Conservation (phyloP, 2,888 invertebrate genomes). For the Dinocampus coccinellae region DNA sequence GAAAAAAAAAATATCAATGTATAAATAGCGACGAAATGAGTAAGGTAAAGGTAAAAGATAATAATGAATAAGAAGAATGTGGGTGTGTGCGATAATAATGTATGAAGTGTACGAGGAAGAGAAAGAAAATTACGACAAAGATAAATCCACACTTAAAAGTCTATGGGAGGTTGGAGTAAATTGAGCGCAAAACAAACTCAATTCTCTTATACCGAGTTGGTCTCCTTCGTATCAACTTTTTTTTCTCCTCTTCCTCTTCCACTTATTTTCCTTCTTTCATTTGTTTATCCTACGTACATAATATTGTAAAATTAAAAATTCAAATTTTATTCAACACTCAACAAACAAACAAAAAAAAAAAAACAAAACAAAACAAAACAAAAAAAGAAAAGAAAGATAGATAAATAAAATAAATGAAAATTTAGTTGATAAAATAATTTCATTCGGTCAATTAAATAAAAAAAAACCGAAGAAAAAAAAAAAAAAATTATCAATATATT, state of each 20-base stretch:
- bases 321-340: conserved; percentile 9
- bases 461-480: too few species aligned
- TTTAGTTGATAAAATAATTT: too few species aligned
- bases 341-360: too few species aligned
- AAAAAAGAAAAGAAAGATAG: too few species aligned
- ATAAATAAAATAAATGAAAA: too few species aligned
- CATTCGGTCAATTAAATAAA: too few species aligned
- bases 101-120: conserved; percentile 6
- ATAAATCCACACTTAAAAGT: not conserved
- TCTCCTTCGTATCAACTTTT: too few species aligned
- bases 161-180: conserved; percentile 28
- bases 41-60: not conserved
- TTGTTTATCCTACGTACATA: too few species aligned
- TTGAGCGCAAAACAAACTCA: conserved; percentile 39
- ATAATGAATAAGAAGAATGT: conserved; percentile 25
- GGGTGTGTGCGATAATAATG: not conserved
- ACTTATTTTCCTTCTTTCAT: too few species aligned
- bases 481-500: too few species aligned
- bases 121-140: not conserved
- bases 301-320: too few species aligned
- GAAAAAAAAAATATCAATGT: not conserved
- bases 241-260: not conserved
- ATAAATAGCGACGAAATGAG: conserved; percentile 13
- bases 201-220: conserved; percentile 21
- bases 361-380: too few species aligned